Evolutionary conservation across 2,888 invertebrate species (phyloP).

Genomic region (Acanthoscelides obtectus): DNA sequence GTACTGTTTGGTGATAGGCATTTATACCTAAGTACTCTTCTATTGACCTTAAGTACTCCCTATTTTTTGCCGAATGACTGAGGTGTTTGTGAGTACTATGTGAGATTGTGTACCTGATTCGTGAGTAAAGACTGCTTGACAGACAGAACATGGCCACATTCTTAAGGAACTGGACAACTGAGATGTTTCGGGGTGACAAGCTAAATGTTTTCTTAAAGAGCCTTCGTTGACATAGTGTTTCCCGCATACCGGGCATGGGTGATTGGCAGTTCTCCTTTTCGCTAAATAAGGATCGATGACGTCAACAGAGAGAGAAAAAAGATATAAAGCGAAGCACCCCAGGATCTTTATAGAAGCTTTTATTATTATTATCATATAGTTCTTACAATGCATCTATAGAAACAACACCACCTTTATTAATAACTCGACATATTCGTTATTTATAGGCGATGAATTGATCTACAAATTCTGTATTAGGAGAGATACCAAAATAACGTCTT

Average conservation of each 20-base stretch:
- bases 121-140: constrained; percentile 92
- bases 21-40: too few relatives aligned
- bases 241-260: constrained; percentile 91
- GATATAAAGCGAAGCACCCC: constrained; percentile 50
- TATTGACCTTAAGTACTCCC: too few relatives aligned
- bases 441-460: too few relatives aligned
- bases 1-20: too few relatives aligned
- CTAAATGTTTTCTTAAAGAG: constrained; percentile 85
- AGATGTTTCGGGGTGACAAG: constrained; percentile 88
- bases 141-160: constrained; percentile 96
- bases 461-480: too few relatives aligned
- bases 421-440: too few relatives aligned
- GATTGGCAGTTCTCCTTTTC: constrained; percentile 90
- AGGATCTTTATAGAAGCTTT: constrained; percentile 33
- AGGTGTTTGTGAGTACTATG: not conserved
- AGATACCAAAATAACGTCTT: too few relatives aligned
- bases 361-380: constrained; percentile 11
- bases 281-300: constrained; percentile 79
- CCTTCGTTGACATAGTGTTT: constrained; percentile 96
- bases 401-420: not conserved
- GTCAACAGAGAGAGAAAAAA: constrained; percentile 60
- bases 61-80: not conserved
- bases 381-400: not conserved
- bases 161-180: constrained; percentile 81
- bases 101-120: constrained; percentile 68